A percentile compares a stretch with the other conserved stretches of the same genome.
Conservation (phyloP, 2,113 vertebrate genomes). For the Daubentonia madagascariensis region DNA sequence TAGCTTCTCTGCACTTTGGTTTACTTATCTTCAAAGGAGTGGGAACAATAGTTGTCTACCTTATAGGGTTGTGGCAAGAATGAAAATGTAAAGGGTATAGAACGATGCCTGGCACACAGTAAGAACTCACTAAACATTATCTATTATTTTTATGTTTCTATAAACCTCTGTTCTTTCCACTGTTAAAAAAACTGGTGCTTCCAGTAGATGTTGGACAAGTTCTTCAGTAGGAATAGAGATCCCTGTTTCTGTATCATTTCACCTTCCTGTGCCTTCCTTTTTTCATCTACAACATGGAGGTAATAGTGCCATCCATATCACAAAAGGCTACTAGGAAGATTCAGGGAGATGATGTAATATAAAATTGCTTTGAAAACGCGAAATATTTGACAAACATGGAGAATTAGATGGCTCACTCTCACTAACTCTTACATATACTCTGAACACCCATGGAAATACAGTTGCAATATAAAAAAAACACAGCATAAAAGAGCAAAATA, state of each 20-base stretch:
- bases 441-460: neutral
- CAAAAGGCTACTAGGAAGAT: neutral
- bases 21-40: neutral
- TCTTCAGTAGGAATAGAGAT: neutral
- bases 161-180: neutral
- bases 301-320: neutral
- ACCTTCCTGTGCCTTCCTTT: neutral
- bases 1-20: neutral
- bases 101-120: neutral
- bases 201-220: neutral
- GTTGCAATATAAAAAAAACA: neutral
- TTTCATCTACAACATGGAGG: neutral
- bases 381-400: neutral
- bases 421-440: neutral
- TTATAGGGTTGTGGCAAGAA: neutral
- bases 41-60: neutral
- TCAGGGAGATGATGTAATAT: neutral
- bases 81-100: neutral
- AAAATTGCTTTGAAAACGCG: neutral
- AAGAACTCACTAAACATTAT: neutral
- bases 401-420: neutral
- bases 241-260: neutral
- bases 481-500: neutral
- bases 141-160: neutral
- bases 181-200: neutral